Percentiles rank a stretch among this genome's conserved stretches.
Evolutionary conservation across 2,113 vertebrate genomes (phyloP).

Genomic region (Gadus macrocephalus): DNA sequence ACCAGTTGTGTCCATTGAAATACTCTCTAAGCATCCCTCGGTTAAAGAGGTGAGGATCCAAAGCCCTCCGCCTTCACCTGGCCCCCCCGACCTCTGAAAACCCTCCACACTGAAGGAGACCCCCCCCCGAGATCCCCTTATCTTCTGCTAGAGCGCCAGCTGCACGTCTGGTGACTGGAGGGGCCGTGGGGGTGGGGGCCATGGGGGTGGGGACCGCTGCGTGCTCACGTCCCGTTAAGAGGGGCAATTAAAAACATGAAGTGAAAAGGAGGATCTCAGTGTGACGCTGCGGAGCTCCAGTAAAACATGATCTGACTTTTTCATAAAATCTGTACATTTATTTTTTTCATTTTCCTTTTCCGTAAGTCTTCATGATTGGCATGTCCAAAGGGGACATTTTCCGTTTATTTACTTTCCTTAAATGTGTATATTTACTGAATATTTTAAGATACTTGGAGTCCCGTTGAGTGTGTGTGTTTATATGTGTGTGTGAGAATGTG

Average conservation of each 20-base stretch:
- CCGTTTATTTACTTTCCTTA: slow-evolving; percentile 42
- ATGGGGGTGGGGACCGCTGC: slow-evolving; percentile 23
- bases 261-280: slow-evolving; percentile 29
- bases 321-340: slow-evolving; percentile 76
- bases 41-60: too few relatives aligned
- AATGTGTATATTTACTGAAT: slow-evolving; percentile 65
- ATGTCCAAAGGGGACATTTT: slow-evolving; percentile 71
- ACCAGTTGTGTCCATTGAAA: slow-evolving; percentile 53
- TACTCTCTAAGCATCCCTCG: slow-evolving; percentile 36
- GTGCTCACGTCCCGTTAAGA: not conserved
- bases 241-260: slow-evolving; percentile 18
- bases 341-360: slow-evolving; percentile 33
- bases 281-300: slow-evolving; percentile 58
- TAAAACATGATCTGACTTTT: slow-evolving; percentile 68
- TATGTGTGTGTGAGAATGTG: slow-evolving; percentile 4
- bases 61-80: slow-evolving; percentile 37
- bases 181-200: slow-evolving; percentile 57
- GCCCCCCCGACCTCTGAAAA: slow-evolving; percentile 9
- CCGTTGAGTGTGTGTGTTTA: slow-evolving; percentile 30
- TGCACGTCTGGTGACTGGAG: slow-evolving; percentile 70
- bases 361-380: slow-evolving; percentile 67
- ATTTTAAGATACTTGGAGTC: slow-evolving; percentile 68
- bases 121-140: slow-evolving; percentile 47
- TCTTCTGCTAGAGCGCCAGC: slow-evolving; percentile 46
- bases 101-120: slow-evolving; percentile 60